Evolutionary conservation across 2,797 vertebrate genomes (phyloP), one percentile per base, ranked within the genome.

Genomic region (Synanceia verrucosa): DNA sequence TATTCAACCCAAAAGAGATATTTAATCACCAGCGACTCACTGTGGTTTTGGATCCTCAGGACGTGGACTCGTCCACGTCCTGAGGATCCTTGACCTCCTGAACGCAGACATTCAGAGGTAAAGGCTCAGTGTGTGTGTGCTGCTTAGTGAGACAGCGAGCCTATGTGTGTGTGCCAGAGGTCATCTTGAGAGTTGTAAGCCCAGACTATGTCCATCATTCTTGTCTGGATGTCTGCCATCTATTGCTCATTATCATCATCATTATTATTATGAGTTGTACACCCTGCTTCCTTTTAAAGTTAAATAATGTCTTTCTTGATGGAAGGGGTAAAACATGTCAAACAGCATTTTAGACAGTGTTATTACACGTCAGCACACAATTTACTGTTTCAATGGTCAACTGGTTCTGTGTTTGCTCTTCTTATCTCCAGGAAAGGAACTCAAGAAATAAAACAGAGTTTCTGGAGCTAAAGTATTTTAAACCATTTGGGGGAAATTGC

Each of bases 161-260:
- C n/a, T 61, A 59, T 72, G 41, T 51, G 46, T 24, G 37, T 46
- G 43, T 55, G 84, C 77, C 84, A 89, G 88, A 91, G 87, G 84
- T 92, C 89, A 88, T 86, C 61, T 59, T 85, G 87, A 91, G 88
- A 84, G 78, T 78, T 82, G 77, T 88, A 83, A 87, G 69, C 83
- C 74, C 83, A 88, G 86, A 87, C 89, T 75, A 83, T 79, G 83
- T 86, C 87, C 87, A 91, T 93, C 86, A 92, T 79, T 88, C 80
- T 84, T 79, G 81, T 78, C 79, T 92, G 91, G 90, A 92, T 75
- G 65, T 37, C 75, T 81, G 90, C 92, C 89, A 90, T 83, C 48
- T 82, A 76, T 81, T 76, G 39, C 75, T 87, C 86, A 83, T 86
- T 82, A 89, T 89, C 83, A 75, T 85, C 73, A 76, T 85, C 74